Evolutionary conservation across 2,888 invertebrate genomes (phyloP).

Genomic region (Scaptomyza caliginosa): DNA sequence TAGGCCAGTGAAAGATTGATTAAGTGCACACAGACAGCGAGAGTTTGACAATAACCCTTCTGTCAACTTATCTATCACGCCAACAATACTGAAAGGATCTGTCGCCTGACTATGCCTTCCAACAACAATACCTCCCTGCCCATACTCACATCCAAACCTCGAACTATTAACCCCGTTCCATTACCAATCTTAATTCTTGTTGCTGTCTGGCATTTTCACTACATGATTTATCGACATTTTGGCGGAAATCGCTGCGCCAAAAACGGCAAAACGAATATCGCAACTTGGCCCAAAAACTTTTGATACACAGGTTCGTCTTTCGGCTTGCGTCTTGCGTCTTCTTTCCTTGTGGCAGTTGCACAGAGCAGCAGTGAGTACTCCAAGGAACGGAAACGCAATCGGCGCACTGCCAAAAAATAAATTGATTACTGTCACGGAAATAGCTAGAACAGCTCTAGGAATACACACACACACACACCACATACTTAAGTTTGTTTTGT

Average conservation of each 20-base stretch:
- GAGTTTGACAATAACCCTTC: constrained; percentile 52
- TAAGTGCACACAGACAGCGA: constrained; percentile 50
- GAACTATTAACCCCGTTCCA: background rate
- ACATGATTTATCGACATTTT: constrained; percentile 75
- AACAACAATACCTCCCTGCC: background rate
- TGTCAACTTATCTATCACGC: constrained; percentile 73
- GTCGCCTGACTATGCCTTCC: constrained; percentile 3
- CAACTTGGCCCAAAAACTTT: constrained; percentile 45
- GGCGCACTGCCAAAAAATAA: constrained; percentile 82
- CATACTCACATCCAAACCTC: background rate
- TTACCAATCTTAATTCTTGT: constrained; percentile 21
- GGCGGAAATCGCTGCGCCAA: constrained; percentile 73
- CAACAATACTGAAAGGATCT: constrained; percentile 54
- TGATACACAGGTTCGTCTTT: constrained; percentile 44
- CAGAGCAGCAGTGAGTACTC: constrained; percentile 27
- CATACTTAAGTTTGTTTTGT: constrained; percentile 63
- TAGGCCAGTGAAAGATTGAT: constrained; percentile 61
- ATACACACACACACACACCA: constrained; percentile 17
- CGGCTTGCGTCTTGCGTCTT: background rate
- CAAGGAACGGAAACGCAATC: constrained; percentile 75
- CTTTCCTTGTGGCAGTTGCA: constrained; percentile 2
- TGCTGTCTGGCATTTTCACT: constrained; percentile 44
- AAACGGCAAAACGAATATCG: constrained; percentile 55
- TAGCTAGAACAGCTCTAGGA: constrained; percentile 62
- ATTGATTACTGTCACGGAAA: constrained; percentile 84